phyloP scores from a whole-genome alignment of 2,113 vertebrate genomes.

The Corythaeola cristata region DNA sequence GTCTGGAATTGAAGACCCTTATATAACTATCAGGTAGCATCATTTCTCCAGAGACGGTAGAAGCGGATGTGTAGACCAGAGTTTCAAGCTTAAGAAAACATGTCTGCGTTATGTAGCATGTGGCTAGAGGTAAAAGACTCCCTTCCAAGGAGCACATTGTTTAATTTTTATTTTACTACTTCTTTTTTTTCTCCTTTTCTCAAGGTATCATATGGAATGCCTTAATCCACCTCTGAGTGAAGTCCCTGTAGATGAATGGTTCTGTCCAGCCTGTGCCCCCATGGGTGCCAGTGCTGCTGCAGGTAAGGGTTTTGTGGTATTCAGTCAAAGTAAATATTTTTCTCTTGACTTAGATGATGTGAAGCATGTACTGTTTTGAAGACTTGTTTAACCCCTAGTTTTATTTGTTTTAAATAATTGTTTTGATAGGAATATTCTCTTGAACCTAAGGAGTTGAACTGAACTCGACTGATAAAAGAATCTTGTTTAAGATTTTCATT shows the following conservation, averaged over 20 bases:
- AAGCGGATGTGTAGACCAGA: fast-evolving
- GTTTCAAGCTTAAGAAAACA: neutral
- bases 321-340: neutral
- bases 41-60: neutral
- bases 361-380: neutral
- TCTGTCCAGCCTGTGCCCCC: conserved; percentile 88
- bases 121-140: neutral
- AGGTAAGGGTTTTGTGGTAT: neutral
- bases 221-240: conserved; percentile 89
- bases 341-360: neutral
- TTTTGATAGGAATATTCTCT: neutral
- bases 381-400: neutral
- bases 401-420: neutral
- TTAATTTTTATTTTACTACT: neutral
- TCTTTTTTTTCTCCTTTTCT: neutral
- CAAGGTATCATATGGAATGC: conserved; percentile 98
- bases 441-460: neutral
- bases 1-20: neutral
- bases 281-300: conserved; percentile 25
- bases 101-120: neutral
- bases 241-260: conserved; percentile 97
- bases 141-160: neutral
- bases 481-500: neutral
- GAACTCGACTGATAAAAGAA: neutral
- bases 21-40: neutral